Percentiles rank a stretch among this genome's conserved stretches.
These are phyloP conservation scores for Himalopsyche japonica DNA, from an alignment of 2,888 invertebrate genomes.

Conservation along the genomic window DNA sequence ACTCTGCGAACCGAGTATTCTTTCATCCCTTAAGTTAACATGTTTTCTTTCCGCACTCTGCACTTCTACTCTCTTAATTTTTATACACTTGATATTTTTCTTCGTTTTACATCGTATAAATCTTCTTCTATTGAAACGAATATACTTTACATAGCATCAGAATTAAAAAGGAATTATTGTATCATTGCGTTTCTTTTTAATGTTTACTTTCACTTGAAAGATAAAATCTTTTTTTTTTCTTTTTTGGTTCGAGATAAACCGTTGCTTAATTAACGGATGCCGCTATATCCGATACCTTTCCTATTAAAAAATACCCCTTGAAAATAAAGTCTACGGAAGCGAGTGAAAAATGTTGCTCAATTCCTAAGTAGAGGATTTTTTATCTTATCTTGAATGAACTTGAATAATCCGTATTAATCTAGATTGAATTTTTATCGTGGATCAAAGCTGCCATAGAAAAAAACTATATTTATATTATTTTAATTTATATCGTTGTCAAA, in stretches of 20 bases:
- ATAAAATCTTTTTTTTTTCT: neutral
- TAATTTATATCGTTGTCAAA: too few relatives aligned
- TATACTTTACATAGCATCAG: neutral
- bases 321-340: neutral
- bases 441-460: too few relatives aligned
- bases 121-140: neutral
- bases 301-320: neutral
- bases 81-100: neutral
- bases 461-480: too few relatives aligned
- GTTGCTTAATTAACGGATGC: neutral
- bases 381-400: neutral
- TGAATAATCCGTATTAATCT: neutral
- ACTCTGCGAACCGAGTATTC: neutral
- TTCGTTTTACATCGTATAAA: neutral
- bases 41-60: neutral
- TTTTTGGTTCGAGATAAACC: neutral
- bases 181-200: neutral
- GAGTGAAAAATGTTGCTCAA: neutral
- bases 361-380: neutral
- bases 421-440: too few relatives aligned
- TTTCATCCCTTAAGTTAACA: neutral
- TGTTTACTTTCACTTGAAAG: neutral
- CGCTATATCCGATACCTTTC: neutral
- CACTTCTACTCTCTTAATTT: neutral
- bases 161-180: neutral